Evolutionary conservation across 2,888 invertebrate species (phyloP), one percentile per base, ranked within the genome.

Genomic region (Neoascia interrupta): DNA sequence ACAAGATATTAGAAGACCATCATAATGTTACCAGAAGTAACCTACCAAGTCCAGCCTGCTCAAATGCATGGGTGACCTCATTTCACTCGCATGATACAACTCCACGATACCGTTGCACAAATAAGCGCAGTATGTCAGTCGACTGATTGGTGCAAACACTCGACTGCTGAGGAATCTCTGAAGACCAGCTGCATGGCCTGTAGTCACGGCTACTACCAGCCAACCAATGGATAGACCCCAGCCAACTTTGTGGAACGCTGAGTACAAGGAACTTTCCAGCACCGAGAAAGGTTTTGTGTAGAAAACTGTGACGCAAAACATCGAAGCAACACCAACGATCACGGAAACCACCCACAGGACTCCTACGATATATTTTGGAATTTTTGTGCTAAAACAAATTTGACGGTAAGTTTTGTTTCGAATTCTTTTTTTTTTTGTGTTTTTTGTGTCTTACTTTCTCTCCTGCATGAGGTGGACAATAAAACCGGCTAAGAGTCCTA

Each of bases 101-200:
- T 93, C 93, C 0, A 94, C 90, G 16, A 94, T 88, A 2, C 94
- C 94, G 84, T 94, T 94, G 23, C 93, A 91, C 53, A 94, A 89
- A 85, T 94, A 94, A 1, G 93, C 93, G 82, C 93, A 93, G 85
- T 93, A 94, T 0, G 94, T 93, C 64, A 94, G 87, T 82, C 93
- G 90, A 79, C 93, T 92, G 13, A 94, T 88, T 0, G 93, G 93
- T 21, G 91, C 91, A 82, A 93, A 91, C 47, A 91, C 89, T 84
- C 84, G 82, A 16, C 81, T 81, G 37, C 85, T 82, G 1, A 87
- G 79, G 23, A 85, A 41, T 4, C 61, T 74, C 60, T 84, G 84
- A 3, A 86, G 37, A 61, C 81, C 79, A 91, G 92, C 92, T 86
- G 92, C 92, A 86, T 93, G 92, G 47, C 92, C 92, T 10, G 93